These are phyloP conservation scores for Bujurquina vittata DNA, from an alignment of 2,113 vertebrate genomes.

Conservation along the genomic window DNA sequence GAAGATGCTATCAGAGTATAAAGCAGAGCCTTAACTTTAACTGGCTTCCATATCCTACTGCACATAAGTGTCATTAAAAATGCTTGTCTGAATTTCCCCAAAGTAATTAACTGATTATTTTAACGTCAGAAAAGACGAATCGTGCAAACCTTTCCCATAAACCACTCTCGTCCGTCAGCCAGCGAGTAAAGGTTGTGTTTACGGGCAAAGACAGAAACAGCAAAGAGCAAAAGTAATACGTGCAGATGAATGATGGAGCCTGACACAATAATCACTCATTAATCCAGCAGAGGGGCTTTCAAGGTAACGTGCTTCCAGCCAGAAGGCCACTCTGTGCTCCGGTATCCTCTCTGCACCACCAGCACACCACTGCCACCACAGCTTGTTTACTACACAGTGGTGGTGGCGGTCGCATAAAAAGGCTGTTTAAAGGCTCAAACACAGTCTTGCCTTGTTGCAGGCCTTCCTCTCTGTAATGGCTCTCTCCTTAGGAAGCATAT, in stretches of 20 bases:
- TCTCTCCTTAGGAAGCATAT: neutral
- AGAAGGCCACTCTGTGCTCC: constrained; percentile 15
- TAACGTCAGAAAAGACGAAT: neutral
- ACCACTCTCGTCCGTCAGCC: neutral
- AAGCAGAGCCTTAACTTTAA: neutral
- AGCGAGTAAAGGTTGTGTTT: constrained; percentile 11
- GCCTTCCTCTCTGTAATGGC: neutral
- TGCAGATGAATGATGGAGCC: constrained; percentile 50
- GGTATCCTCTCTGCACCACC: constrained; percentile 32
- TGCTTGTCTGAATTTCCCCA: neutral
- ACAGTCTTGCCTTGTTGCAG: neutral
- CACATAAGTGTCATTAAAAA: neutral
- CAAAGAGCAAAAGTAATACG: constrained; percentile 13
- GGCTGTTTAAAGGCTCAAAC: constrained; percentile 8
- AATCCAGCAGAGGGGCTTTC: constrained; percentile 48
- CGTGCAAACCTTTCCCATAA: neutral
- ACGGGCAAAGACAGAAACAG: neutral
- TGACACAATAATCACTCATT: constrained; percentile 47
- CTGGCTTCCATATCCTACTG: rapidly evolving
- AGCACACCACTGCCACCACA: constrained; percentile 22
- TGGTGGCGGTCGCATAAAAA: constrained; percentile 24
- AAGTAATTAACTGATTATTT: neutral
- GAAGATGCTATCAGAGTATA: rapidly evolving
- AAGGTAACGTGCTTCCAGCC: constrained; percentile 47
- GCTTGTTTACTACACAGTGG: constrained; percentile 47